Base-by-base conservation (phyloP, 2,797 vertebrate genomes). In the Tiaroga cobitis region DNA sequence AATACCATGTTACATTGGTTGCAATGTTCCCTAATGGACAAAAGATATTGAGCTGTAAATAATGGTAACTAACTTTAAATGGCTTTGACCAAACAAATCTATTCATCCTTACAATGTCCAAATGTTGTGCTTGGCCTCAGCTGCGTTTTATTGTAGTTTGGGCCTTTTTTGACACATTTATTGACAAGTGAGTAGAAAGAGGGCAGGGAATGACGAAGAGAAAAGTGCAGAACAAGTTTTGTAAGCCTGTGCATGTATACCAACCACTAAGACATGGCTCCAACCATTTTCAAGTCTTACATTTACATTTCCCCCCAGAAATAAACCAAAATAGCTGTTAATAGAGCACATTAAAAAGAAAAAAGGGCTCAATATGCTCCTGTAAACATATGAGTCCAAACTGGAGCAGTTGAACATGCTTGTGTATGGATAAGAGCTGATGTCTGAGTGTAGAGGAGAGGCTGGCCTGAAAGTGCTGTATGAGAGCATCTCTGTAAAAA, bases 401-500 rank as follows among this genome's bases (percentile, higher is more conserved):
- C 51, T n/a, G 19, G 51, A 39, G 74, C 21, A 18, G 74, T 77
- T 77, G n/a, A 77, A 26, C 32, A 10, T 26, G 54, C 24, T 41
- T 15, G 24, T 74, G 56, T 26, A 4, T 37, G 16, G 21, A 65
- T 65, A 51, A 75, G 29, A 29, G 41, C 59, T 75, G 37, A 49
- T 76, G 81, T 70, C n/a, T 65, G 72, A 80, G 80, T 67, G 39
- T 83, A 73, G 65, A 41, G 46, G 83, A 65, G 91, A 87, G 83
- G 81, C 85, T 80, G 88, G 82, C 76, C 79, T 85, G 88, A 8
- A 75, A 88, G 61, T 74, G 56, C 69, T 29, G 34, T 80, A 46
- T 19, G 43, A 54, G 46, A 76, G 80, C 49, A 19, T 67, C 8
- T 75, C 76, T 84, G 70, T 90, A 87, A 89, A 91, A 88, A 89